Percentiles rank a stretch among this genome's conserved stretches.
These are phyloP conservation scores for Cristatella mucedo DNA, from an alignment of 2,888 invertebrate species.

Conservation along the genomic window DNA sequence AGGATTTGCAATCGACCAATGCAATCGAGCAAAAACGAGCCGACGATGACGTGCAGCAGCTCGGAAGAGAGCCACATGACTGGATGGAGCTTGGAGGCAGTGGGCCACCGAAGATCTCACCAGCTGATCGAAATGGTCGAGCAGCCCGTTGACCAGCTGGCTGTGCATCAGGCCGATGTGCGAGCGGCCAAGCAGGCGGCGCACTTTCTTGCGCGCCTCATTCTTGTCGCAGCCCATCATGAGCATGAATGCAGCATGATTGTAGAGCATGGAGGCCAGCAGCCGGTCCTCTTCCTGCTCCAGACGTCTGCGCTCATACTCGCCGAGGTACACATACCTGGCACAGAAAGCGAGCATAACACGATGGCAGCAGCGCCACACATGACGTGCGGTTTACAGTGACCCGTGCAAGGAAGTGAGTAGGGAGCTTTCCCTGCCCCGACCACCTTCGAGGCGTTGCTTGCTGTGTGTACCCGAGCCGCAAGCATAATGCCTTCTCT, in stretches of 20 bases:
- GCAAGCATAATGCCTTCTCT: too few relatives aligned
- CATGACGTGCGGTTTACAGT: too few relatives aligned
- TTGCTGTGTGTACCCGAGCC: too few relatives aligned
- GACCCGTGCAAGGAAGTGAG: too few relatives aligned
- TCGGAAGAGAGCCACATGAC: background rate
- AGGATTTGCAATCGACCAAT: constrained; percentile 6
- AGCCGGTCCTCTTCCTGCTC: constrained; percentile 95
- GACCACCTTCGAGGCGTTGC: too few relatives aligned
- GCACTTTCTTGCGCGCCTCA: constrained; percentile 43
- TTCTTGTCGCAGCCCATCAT: constrained; percentile 72
- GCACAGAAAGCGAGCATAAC: background rate
- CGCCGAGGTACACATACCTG: constrained; percentile 73
- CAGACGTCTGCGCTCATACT: constrained; percentile 58
- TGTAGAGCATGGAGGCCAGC: constrained; percentile 83
- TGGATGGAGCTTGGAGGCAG: background rate
- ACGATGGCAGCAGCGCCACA: too few relatives aligned
- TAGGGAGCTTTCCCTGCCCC: too few relatives aligned
- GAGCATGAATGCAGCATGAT: constrained; percentile 84
- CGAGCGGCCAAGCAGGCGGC: constrained; percentile 85
- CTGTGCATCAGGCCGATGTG: constrained; percentile 95
- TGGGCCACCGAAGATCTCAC: constrained; percentile 48
- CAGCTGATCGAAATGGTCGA: constrained; percentile 83
- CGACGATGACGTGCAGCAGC: background rate
- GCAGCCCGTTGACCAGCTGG: constrained; percentile 84
- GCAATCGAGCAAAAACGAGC: constrained; percentile 5